Conservation (phyloP, 2,888 invertebrate genomes). For the Acleris cristana region DNA sequence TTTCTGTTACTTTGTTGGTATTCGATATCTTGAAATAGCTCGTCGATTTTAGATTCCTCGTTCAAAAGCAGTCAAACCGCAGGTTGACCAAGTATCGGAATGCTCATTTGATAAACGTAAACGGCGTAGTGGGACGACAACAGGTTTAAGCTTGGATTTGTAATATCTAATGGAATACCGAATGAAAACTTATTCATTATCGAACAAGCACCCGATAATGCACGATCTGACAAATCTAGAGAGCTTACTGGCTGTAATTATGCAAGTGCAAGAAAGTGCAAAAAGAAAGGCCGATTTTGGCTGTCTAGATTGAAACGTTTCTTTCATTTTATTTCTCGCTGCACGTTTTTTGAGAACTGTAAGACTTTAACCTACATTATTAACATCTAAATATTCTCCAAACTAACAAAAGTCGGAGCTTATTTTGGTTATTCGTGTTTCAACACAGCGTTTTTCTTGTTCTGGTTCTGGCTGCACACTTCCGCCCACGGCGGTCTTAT, state of each 20-base stretch:
- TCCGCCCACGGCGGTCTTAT: conserved; percentile 72
- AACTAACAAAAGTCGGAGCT: conserved; percentile 18
- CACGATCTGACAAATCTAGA: neutral
- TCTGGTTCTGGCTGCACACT: conserved; percentile 54
- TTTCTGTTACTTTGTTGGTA: conserved; percentile 19
- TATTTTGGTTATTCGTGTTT: conserved; percentile 37
- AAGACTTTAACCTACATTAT: neutral
- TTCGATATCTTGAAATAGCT: conserved; percentile 30
- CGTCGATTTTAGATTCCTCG: conserved; percentile 21
- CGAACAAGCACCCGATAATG: neutral
- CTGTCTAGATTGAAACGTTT: conserved; percentile 17
- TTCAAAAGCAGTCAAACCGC: conserved; percentile 34
- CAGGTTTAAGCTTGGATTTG: conserved; percentile 35
- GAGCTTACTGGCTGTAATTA: conserved; percentile 17
- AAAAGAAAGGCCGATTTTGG: conserved; percentile 22
- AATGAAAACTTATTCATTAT: conserved; percentile 28
- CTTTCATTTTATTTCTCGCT: conserved; percentile 15
- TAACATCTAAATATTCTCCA: conserved; percentile 12
- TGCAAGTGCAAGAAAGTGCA: conserved; percentile 27
- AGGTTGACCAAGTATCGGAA: conserved; percentile 35
- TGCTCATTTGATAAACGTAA: conserved; percentile 41
- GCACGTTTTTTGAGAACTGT: neutral
- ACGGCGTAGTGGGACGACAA: conserved; percentile 40
- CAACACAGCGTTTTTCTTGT: conserved; percentile 35
- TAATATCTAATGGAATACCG: conserved; percentile 18